phyloP scores from a whole-genome alignment of 2,888 invertebrate genomes.

The Scaptodrosophila latifasciaeformis region DNA sequence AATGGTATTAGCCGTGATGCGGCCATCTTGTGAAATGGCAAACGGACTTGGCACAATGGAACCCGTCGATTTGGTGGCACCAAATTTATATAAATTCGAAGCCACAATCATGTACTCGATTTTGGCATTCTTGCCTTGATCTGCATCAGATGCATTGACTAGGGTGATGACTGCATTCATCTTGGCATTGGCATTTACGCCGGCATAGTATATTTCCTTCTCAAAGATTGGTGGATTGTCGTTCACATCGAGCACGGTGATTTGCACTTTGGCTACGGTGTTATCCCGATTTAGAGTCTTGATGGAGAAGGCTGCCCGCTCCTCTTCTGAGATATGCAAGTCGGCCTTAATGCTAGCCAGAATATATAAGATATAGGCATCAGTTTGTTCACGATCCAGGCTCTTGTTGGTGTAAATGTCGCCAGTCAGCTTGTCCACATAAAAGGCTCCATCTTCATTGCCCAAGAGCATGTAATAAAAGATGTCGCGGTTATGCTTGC shows the following conservation, averaged over 20 bases:
- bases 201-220: constrained; percentile 76
- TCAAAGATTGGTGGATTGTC: constrained; percentile 88
- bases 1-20: constrained; percentile 81
- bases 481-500: constrained; percentile 87
- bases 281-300: constrained; percentile 78
- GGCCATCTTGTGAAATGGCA: constrained; percentile 73
- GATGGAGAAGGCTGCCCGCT: constrained; percentile 75
- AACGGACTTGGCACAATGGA: constrained; percentile 93
- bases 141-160: constrained; percentile 88
- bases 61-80: constrained; percentile 82
- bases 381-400: constrained; percentile 86
- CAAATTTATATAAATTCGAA: constrained; percentile 87
- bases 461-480: constrained; percentile 89
- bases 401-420: constrained; percentile 85
- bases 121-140: constrained; percentile 88
- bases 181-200: constrained; percentile 85
- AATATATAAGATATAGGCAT: constrained; percentile 84
- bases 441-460: constrained; percentile 85
- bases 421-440: constrained; percentile 87
- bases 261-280: constrained; percentile 82
- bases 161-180: constrained; percentile 84
- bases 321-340: constrained; percentile 78
- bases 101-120: constrained; percentile 87
- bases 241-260: constrained; percentile 87
- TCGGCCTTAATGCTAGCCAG: constrained; percentile 90